Conservation (phyloP, 2,113 vertebrate species). For the Rhipidura dahli region DNA sequence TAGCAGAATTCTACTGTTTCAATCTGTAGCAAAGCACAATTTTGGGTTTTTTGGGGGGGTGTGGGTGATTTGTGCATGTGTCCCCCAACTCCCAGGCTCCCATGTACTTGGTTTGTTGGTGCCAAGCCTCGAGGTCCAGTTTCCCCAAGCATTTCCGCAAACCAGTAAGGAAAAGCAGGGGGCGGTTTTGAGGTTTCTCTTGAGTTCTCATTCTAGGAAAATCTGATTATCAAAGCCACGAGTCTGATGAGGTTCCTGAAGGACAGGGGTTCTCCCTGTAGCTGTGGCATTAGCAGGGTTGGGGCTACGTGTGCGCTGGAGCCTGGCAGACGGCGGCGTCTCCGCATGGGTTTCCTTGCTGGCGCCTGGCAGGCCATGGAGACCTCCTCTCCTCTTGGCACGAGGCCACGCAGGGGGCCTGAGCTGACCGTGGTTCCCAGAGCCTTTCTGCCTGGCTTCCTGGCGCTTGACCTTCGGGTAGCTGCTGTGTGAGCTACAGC, state of each 20-base stretch:
- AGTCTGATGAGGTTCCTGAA: not conserved
- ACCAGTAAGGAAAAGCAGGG: not conserved
- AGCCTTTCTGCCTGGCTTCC: not conserved
- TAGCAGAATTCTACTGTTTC: not conserved
- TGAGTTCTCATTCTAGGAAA: not conserved
- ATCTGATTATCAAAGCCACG: not conserved
- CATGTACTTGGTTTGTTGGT: not conserved
- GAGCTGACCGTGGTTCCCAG: not conserved
- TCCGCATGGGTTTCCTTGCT: not conserved
- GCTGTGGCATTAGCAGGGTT: rapidly evolving
- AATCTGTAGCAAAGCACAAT: not conserved
- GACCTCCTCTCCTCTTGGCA: not conserved
- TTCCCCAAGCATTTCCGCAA: not conserved
- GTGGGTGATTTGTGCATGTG: not conserved
- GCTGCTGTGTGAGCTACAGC: rapidly evolving
- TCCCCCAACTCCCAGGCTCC: not conserved
- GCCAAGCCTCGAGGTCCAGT: not conserved
- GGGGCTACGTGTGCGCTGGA: rapidly evolving
- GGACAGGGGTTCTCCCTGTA: not conserved
- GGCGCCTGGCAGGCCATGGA: not conserved
- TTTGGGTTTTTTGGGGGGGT: rapidly evolving
- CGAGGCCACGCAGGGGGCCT: rapidly evolving
- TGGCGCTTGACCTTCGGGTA: not conserved
- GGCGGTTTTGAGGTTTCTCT: not conserved
- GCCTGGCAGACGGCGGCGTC: not conserved